Evolutionary conservation across 1,140 invertebrate species (phyloP), one percentile per base, ranked within the genome.

Genomic region (Drosophila micromelanica): DNA sequence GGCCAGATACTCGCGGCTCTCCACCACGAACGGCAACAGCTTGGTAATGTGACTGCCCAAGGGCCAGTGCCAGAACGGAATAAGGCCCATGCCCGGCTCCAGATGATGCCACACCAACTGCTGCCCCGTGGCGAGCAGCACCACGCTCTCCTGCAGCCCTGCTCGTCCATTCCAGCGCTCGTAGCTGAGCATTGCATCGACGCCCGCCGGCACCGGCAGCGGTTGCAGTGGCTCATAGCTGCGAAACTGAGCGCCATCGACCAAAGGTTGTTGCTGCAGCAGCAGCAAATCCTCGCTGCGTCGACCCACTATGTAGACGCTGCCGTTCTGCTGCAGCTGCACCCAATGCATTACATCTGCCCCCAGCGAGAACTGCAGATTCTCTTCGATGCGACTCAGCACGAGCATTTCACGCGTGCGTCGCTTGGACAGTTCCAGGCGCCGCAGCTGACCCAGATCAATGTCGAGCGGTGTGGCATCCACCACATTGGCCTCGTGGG

Each of bases 351-450:
- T 43, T 13, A 92, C 80, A 48, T 81, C 65, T 2, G 45, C 54
- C 2, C 78, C 82, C 0, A 81, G 42, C 6, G 49, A 48, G 6
- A 80, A 87, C 8, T 64, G 60, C 0, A 80, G 32, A 38, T 91
- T 52, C 57, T 92, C 91, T 23, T 77, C 77, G 8, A 92, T 82
- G 30, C 73, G 64, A n/a, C 52, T 68, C 0, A 92, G 59, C 13
- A 79, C 51, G 0, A 92, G 67, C 70, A 90, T 69, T 64, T 92
- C 91, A 3, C 89, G 77, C 5, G 73, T 78, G 5, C 89, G 78
- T 3, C 90, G 67, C 59, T 90, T 87, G 1, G 79, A 77, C 5
- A 91, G 52, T 35, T 91, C 72, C 15, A 91, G 43, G 7, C 72
- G 74, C 8, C 79, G 75, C 17, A 91, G 35, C 45, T 90, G 78